Percentiles rank a stretch among this genome's conserved stretches.
Conservation (phyloP, 37 sponge, comb jelly and placozoan species). For the Beroe forskalii region DNA sequence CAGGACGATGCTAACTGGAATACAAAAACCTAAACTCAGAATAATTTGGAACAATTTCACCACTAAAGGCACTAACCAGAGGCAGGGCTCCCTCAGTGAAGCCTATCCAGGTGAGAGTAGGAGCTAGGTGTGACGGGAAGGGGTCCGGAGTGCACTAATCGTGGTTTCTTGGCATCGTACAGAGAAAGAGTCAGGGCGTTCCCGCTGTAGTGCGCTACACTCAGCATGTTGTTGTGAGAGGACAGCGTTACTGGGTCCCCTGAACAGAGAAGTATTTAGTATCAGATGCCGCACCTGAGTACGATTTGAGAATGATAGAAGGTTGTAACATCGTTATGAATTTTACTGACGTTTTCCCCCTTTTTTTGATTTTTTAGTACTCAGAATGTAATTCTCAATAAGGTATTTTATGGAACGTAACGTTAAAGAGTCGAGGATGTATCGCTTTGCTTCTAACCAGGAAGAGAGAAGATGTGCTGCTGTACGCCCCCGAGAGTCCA, state of each 20-base stretch:
- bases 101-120: conserved; percentile 35
- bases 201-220: conserved; percentile 49
- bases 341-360: too few species aligned
- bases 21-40: too few species aligned
- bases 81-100: conserved; percentile 43
- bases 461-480: conserved; percentile 36
- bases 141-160: not conserved
- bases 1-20: too few species aligned
- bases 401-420: too few species aligned
- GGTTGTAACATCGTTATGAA: too few species aligned
- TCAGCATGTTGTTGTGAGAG: conserved; percentile 31
- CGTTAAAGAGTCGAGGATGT: too few species aligned
- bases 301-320: too few species aligned
- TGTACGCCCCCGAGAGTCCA: conserved; percentile 49
- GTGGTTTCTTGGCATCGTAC: conserved; percentile 22
- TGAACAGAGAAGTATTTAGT: not conserved
- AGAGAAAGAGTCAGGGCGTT: not conserved
- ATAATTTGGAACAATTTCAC: too few species aligned
- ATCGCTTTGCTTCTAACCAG: conserved; percentile 41
- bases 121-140: conserved; percentile 21
- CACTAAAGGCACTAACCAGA: conserved; percentile 45
- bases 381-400: too few species aligned
- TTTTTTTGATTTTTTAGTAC: too few species aligned
- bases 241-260: conserved; percentile 51
- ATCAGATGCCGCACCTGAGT: too few species aligned